Conservation (phyloP, 2,797 vertebrate genomes). For the Melanotaenia nigrans region DNA sequence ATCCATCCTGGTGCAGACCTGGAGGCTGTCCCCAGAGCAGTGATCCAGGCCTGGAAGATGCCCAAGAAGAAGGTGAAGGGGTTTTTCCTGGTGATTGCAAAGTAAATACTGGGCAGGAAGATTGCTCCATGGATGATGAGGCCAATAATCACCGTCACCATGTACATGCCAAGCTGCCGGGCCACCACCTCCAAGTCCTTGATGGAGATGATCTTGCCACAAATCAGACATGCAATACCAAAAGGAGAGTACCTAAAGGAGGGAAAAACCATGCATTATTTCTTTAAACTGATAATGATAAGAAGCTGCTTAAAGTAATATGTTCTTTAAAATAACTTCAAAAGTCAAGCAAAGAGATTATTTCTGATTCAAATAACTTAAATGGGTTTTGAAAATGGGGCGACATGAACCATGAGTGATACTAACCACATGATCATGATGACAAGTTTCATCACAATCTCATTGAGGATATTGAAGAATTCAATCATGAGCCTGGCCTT, state of each 20-base stretch:
- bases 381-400: slow-evolving; percentile 57
- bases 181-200: slow-evolving; percentile 96
- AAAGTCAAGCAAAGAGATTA: slow-evolving; percentile 32
- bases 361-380: slow-evolving; percentile 42
- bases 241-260: slow-evolving; percentile 94
- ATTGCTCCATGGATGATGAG: slow-evolving; percentile 97
- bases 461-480: slow-evolving; percentile 99
- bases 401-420: slow-evolving; percentile 60
- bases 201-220: slow-evolving; percentile 99
- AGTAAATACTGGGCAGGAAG: slow-evolving; percentile 96
- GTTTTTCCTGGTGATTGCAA: slow-evolving; percentile 95
- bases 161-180: slow-evolving; percentile 98
- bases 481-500: slow-evolving; percentile 98
- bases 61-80: slow-evolving; percentile 96
- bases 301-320: not conserved
- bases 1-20: slow-evolving; percentile 81
- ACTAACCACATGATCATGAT: slow-evolving; percentile 99
- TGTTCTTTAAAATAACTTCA: slow-evolving; percentile 43
- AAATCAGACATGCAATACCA: slow-evolving; percentile 97
- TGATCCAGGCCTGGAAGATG: slow-evolving; percentile 99
- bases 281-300: not conserved
- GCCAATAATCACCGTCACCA: slow-evolving; percentile 96
- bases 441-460: slow-evolving; percentile 98
- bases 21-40: slow-evolving; percentile 96
- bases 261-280: slow-evolving; percentile 39